A percentile compares a stretch with the other conserved stretches of the same genome.
phyloP scores from a whole-genome alignment of 2,888 invertebrate genomes.

The Lobophora halterata region DNA sequence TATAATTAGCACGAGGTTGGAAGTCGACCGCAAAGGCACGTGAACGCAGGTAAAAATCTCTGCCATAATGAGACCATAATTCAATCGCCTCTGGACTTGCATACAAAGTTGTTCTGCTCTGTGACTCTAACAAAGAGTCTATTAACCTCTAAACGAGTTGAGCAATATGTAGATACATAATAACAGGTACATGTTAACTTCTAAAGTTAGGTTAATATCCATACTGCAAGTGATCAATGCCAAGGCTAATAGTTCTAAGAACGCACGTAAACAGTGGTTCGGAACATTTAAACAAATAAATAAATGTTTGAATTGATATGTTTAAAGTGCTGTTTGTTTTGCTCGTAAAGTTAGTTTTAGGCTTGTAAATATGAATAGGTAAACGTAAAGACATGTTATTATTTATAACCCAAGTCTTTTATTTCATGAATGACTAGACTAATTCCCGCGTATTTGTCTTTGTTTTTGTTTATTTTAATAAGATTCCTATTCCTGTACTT shows the following conservation, averaged over 20 bases:
- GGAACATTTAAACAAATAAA: conserved; percentile 6
- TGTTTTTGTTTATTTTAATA: no score
- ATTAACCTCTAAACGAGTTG: conserved; percentile 16
- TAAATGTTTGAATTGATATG: conserved; percentile 8
- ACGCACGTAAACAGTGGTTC: conserved; percentile 1
- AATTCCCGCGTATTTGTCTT: no score
- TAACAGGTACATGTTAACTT: no score
- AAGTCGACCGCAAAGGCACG: conserved; percentile 35
- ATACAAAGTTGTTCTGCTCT: conserved; percentile 5
- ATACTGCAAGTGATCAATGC: conserved; percentile 14
- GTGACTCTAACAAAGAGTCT: conserved; percentile 12
- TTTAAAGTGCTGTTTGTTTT: conserved; percentile 9
- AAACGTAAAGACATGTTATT: conserved; percentile 1
- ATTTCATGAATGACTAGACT: no score
- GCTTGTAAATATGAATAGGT: conserved; percentile 3
- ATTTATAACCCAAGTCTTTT: no score
- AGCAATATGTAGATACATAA: conserved; percentile 8
- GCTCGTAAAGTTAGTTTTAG: conserved; percentile 8
- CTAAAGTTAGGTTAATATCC: no score
- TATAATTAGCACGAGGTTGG: conserved; percentile 39
- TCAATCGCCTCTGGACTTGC: conserved; percentile 8
- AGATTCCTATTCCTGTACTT: no score
- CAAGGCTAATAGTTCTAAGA: conserved; percentile 4
- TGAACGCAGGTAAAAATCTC: conserved; percentile 31
- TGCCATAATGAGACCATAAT: conserved; percentile 23